These are phyloP conservation scores for Chiridota heheva DNA, from an alignment of 35 echinoderm and acorn worm species.

Conservation along the genomic window DNA sequence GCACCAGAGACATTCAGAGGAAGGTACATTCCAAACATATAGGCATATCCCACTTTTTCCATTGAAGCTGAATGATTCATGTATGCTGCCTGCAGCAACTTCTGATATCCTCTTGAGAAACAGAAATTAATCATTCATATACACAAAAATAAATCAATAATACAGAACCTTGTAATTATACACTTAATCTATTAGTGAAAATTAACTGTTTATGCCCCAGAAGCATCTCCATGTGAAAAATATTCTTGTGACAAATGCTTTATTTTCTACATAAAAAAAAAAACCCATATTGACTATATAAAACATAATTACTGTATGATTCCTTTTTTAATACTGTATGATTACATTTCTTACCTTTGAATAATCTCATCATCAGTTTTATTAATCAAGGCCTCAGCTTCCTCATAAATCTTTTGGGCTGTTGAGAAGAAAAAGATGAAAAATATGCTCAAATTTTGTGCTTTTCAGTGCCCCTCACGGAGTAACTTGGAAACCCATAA, in stretches of 20 bases:
- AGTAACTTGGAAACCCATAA: too few relatives aligned
- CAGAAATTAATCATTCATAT: background rate
- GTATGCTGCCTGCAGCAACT: conserved; percentile 73
- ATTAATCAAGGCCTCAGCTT: conserved; percentile 35
- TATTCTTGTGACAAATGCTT: too few relatives aligned
- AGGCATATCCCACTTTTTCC: conserved; percentile 60
- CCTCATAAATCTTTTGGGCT: conserved; percentile 40
- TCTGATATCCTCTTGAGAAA: conserved; percentile 54
- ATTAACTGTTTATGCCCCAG: too few relatives aligned
- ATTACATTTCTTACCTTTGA: too few relatives aligned
- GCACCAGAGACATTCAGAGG: conserved; percentile 75
- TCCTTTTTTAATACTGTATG: too few relatives aligned
- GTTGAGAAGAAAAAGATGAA: background rate
- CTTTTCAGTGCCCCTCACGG: too few relatives aligned
- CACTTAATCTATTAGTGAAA: too few relatives aligned
- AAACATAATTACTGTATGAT: too few relatives aligned
- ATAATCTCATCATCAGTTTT: conserved; percentile 23
- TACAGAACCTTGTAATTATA: background rate
- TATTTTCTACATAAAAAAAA: too few relatives aligned
- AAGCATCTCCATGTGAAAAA: too few relatives aligned
- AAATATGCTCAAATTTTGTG: too few relatives aligned
- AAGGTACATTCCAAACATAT: conserved; percentile 75
- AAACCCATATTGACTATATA: too few relatives aligned
- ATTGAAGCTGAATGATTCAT: conserved; percentile 68
- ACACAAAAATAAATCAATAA: background rate